Conservation (phyloP, 2,113 vertebrate species). For the Columba janthina region DNA sequence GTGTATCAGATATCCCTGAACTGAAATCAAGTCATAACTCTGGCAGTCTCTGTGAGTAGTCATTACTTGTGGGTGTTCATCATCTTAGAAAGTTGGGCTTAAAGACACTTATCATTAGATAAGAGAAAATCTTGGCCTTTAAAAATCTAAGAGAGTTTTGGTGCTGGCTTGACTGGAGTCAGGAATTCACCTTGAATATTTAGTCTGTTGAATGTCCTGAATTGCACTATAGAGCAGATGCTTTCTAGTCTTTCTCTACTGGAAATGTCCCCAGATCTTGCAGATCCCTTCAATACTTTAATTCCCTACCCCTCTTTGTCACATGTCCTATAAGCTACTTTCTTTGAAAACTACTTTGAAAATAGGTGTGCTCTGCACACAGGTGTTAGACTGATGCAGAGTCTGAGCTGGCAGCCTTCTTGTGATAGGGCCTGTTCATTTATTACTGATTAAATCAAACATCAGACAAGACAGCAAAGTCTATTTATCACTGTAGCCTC, state of each 20-base stretch:
- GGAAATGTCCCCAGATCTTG: not conserved
- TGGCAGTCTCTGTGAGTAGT: not conserved
- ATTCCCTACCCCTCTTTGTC: not conserved
- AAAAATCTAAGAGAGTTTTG: not conserved
- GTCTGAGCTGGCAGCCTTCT: not conserved
- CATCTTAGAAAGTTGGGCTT: not conserved
- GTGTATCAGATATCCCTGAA: not conserved
- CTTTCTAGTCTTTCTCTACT: not conserved
- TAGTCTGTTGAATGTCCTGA: not conserved
- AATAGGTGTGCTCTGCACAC: not conserved
- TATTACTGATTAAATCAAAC: not conserved
- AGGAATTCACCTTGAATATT: not conserved
- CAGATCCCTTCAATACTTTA: not conserved
- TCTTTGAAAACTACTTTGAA: not conserved
- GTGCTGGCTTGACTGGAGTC: not conserved
- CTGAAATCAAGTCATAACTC: not conserved
- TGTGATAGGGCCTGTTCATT: not conserved
- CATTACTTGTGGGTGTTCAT: not conserved
- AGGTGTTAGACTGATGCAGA: not conserved
- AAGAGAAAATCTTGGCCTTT: not conserved
- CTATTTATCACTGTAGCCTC: constrained; percentile 12
- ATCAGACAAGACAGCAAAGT: not conserved
- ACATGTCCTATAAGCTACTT: not conserved
- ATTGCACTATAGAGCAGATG: not conserved
- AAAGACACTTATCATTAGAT: not conserved